Conservation (phyloP, 1,140 invertebrate genomes). For the Cotesia typhae region DNA sequence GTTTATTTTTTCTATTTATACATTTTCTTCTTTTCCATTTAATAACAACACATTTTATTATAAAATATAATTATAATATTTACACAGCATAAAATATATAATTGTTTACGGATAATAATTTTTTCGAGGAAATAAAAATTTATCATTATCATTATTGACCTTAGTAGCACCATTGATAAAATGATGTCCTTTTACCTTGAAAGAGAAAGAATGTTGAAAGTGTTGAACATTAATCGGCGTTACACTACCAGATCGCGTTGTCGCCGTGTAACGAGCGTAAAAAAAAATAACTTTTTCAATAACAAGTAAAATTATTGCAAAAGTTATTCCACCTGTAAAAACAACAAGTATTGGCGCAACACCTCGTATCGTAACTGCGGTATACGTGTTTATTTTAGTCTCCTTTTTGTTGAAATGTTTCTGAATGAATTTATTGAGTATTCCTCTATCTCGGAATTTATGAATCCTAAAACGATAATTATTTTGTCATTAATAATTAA, state of each 20-base stretch:
- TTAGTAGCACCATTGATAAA: too few species aligned
- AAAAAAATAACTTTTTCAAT: slow-evolving; percentile 15
- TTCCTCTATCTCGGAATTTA: slow-evolving; percentile 39
- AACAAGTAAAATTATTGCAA: background rate
- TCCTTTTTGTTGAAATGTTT: slow-evolving; percentile 15
- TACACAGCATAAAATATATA: too few species aligned
- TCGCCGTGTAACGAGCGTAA: background rate
- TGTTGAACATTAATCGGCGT: too few species aligned
- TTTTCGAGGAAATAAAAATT: too few species aligned
- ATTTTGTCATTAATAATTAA: background rate
- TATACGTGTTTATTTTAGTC: slow-evolving; percentile 4
- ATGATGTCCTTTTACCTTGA: too few species aligned
- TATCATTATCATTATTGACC: too few species aligned
- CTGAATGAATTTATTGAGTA: slow-evolving; percentile 33
- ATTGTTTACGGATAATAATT: too few species aligned
- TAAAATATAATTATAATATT: too few species aligned
- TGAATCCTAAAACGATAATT: slow-evolving; percentile 37
- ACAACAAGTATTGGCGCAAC: slow-evolving; percentile 10
- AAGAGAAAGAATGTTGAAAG: too few species aligned
- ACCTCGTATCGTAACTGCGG: background rate
- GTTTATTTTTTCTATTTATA: too few species aligned
- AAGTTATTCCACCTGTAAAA: background rate
- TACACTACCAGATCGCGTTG: background rate
- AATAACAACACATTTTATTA: too few species aligned
- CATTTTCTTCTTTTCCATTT: too few species aligned